These are phyloP conservation scores for Lysiphlebus fabarum DNA, from an alignment of 1,140 invertebrate genomes.

Conservation along the genomic window DNA sequence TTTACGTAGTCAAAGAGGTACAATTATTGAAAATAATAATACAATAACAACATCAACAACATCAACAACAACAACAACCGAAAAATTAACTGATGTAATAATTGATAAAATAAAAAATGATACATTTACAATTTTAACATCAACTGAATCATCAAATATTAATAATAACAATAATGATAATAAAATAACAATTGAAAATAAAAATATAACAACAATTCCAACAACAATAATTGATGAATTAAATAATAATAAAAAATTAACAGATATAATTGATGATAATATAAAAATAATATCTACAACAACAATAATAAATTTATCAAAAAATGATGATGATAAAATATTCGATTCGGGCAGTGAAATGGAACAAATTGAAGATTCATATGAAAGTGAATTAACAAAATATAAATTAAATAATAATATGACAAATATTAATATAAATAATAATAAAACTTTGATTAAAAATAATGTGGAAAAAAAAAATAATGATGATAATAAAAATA, in stretches of 20 bases:
- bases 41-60: not conserved
- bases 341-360: constrained; percentile 22
- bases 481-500: constrained; percentile 23
- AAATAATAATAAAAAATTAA: not conserved
- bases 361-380: constrained; percentile 26
- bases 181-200: no score
- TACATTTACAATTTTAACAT: no score
- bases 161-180: no score
- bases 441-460: not conserved
- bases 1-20: constrained; percentile 25
- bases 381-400: constrained; percentile 22
- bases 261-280: not conserved
- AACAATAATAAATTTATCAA: constrained; percentile 5
- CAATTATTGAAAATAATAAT: constrained; percentile 24
- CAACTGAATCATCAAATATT: not conserved
- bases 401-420: constrained; percentile 17
- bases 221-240: no score
- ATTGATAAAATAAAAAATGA: not conserved
- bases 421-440: not conserved
- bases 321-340: constrained; percentile 17
- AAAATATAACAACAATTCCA: no score
- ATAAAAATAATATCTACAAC: not conserved
- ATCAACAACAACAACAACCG: not conserved
- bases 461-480: constrained; percentile 8
- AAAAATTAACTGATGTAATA: not conserved